Base-by-base conservation (phyloP, 92 coral and sea anemone genomes). In the Metridium senile region DNA sequence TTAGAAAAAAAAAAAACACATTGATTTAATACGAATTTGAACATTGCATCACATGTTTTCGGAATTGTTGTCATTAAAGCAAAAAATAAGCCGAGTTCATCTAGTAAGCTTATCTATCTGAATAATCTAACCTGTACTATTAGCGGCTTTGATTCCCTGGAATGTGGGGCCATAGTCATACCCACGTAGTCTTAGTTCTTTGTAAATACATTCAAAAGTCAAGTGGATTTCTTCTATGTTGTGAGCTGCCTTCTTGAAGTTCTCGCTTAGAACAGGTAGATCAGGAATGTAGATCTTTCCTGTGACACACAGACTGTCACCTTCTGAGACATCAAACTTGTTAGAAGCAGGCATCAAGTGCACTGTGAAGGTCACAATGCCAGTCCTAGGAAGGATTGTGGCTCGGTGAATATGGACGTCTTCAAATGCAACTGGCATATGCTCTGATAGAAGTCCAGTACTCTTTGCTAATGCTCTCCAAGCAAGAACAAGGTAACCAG, bases 261-360 rank as follows among this genome's bases (percentile, higher is more conserved):
- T 79, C 68, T 75, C 53, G 35, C 77, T 84, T 61, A 90, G 68
- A 35, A 84, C 91, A 1, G 96, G 89, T 30, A 73, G 71, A 27
- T 90, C 96, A 32, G 96, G 96, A 59, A 87, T 66, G 74, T 75
- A 75, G 18, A 90, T 82, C 74, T 87, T 90, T 58, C 96, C 96
- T 57, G 96, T 78, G 31, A 90, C 96, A 23, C 86, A 81, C 74
- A 87, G 72, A 63, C 84, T 75, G 33, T 90, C 96, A 28, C 96
- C 89, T 65, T 90, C 96, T 6, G 96, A 90, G 25, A 90, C 96
- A 28, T 90, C 91, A 81, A 87, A 90, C 81, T 84, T 90, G 83
- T 87, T 90, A 39, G 96, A 90, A 32, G 92, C 85, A 43, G 96
- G 96, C 96, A 90, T 90, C 18, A 87, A 74, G 65, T 87, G 91